Evolutionary conservation across 1,140 invertebrate genomes (phyloP).

Genomic region (Linepithema humile): DNA sequence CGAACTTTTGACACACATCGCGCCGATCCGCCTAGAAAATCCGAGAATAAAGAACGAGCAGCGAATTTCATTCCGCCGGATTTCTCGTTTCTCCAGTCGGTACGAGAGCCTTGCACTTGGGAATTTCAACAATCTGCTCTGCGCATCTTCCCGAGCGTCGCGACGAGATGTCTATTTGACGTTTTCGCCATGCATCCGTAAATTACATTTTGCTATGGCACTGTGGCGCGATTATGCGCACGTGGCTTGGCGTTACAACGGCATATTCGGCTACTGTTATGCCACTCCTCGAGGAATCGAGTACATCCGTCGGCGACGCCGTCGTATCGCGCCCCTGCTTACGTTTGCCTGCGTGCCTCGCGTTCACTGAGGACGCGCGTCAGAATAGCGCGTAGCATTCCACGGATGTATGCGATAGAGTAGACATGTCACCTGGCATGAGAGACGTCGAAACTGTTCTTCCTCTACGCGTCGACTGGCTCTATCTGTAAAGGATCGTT

Average conservation of each 20-base stretch:
- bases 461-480: background rate
- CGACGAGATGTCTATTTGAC: constrained; percentile 53
- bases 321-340: constrained; percentile 25
- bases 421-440: constrained; percentile 20
- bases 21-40: constrained; percentile 23
- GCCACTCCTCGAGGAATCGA: constrained; percentile 42
- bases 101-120: background rate
- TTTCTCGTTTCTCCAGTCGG: background rate
- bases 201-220: constrained; percentile 62
- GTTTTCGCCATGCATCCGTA: constrained; percentile 64
- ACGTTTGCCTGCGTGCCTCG: constrained; percentile 22
- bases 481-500: constrained; percentile 2
- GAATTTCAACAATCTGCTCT: constrained; percentile 46
- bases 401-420: constrained; percentile 6
- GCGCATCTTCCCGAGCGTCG: constrained; percentile 1
- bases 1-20: constrained; percentile 37
- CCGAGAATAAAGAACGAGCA: constrained; percentile 41
- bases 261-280: constrained; percentile 63
- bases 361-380: constrained; percentile 19
- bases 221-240: constrained; percentile 60
- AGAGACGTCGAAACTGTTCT: constrained; percentile 15
- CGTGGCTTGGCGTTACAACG: constrained; percentile 52
- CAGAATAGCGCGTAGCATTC: constrained; percentile 31
- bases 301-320: constrained; percentile 42
- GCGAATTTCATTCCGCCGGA: constrained; percentile 26